Percentiles rank a stretch among this genome's conserved stretches.
These are phyloP conservation scores for Drosophila pandora DNA, from an alignment of 1,140 invertebrate genomes.

Conservation along the genomic window DNA sequence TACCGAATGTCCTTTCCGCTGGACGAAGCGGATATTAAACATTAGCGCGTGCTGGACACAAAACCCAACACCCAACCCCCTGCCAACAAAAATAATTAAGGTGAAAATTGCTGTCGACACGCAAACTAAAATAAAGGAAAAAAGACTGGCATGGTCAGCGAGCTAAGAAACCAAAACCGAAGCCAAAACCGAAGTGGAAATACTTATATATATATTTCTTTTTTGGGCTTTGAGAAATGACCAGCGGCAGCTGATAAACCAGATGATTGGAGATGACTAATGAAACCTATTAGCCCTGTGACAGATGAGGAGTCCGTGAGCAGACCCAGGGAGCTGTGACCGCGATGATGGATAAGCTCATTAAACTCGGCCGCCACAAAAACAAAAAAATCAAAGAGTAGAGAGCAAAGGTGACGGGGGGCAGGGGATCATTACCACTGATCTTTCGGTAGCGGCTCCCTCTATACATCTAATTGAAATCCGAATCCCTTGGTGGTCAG, in stretches of 20 bases:
- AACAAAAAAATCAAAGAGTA: slow-evolving; percentile 1
- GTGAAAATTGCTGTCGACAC: slow-evolving; percentile 82
- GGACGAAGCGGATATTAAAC: slow-evolving; percentile 73
- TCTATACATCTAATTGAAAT: slow-evolving; percentile 68
- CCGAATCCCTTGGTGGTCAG: slow-evolving; percentile 53
- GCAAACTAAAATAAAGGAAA: slow-evolving; percentile 50
- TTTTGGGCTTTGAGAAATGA: slow-evolving; percentile 65
- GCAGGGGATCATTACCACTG: slow-evolving; percentile 26
- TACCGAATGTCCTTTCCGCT: slow-evolving; percentile 40
- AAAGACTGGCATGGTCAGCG: background rate
- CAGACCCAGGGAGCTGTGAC: slow-evolving; percentile 35
- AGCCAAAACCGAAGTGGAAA: slow-evolving; percentile 22
- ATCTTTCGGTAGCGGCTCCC: slow-evolving; percentile 54
- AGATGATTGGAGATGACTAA: slow-evolving; percentile 73
- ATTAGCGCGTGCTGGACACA: slow-evolving; percentile 79
- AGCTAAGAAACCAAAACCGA: slow-evolving; percentile 7
- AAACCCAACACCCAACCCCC: slow-evolving; percentile 17
- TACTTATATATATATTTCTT: slow-evolving; percentile 16
- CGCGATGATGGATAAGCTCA: slow-evolving; percentile 79
- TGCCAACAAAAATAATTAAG: slow-evolving; percentile 75
- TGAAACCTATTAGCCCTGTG: slow-evolving; percentile 80
- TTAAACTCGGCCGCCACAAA: slow-evolving; percentile 54
- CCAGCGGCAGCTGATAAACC: slow-evolving; percentile 63
- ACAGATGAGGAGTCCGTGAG: slow-evolving; percentile 60
- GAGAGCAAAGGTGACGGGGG: slow-evolving; percentile 11